These are phyloP conservation scores for Solen grandis DNA, from an alignment of 1,140 invertebrate species.

Conservation along the genomic window DNA sequence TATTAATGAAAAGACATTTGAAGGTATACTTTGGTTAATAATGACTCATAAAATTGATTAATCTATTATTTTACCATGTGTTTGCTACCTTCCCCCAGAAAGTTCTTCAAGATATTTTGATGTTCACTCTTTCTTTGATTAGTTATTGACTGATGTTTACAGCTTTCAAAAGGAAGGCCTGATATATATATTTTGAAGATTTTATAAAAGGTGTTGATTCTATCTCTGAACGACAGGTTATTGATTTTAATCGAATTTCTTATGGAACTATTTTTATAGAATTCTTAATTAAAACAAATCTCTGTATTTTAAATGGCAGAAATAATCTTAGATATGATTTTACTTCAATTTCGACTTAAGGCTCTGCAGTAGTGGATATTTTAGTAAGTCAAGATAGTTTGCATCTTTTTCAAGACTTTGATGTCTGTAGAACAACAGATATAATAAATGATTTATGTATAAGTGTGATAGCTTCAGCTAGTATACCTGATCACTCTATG, in stretches of 20 bases:
- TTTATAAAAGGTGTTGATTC: constrained; percentile 56
- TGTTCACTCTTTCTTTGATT: constrained; percentile 24
- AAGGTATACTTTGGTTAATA: constrained; percentile 56
- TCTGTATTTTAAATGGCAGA: constrained; percentile 9
- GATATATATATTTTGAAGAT: constrained; percentile 49
- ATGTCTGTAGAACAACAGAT: background rate
- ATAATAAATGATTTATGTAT: background rate
- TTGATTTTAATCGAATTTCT: constrained; percentile 40
- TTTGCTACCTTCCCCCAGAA: constrained; percentile 53
- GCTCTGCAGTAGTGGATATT: too few species aligned
- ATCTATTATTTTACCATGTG: constrained; percentile 35
- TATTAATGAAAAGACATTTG: constrained; percentile 13
- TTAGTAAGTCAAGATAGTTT: constrained; percentile 4
- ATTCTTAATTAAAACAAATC: constrained; percentile 39
- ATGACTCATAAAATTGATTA: constrained; percentile 13
- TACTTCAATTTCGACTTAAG: background rate
- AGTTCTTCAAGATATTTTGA: constrained; percentile 29
- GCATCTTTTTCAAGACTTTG: background rate
- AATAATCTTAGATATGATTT: background rate
- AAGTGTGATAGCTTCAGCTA: background rate
- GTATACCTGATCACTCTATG: constrained; percentile 14
- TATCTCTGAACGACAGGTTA: constrained; percentile 22
- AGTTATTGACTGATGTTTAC: constrained; percentile 36
- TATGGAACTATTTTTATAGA: constrained; percentile 54
- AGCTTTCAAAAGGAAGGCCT: constrained; percentile 23